Conservation (phyloP, 2,113 vertebrate genomes). For the Capreolus pygargus region DNA sequence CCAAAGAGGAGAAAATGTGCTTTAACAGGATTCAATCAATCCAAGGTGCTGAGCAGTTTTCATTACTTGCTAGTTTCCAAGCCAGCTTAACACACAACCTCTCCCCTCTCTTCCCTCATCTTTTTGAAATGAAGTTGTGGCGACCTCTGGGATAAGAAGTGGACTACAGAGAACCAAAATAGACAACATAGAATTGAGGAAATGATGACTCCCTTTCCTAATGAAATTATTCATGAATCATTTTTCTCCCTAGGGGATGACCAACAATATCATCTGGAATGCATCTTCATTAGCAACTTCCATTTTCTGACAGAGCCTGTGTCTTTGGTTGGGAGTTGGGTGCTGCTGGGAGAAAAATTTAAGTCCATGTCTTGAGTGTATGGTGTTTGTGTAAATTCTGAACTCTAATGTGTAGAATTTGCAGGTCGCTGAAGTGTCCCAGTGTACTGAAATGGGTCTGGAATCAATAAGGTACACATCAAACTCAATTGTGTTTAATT, state of each 20-base stretch:
- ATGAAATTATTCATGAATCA: conserved; percentile 6
- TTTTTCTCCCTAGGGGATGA: neutral
- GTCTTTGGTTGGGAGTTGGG: conserved; percentile 17
- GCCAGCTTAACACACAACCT: neutral
- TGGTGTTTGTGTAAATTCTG: conserved; percentile 58
- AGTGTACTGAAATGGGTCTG: conserved; percentile 74
- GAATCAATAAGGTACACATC: conserved; percentile 76
- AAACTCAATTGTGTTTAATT: conserved; percentile 77
- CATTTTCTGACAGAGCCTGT: conserved; percentile 20
- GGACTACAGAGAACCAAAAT: conserved; percentile 14
- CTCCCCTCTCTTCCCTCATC: neutral
- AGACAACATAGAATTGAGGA: neutral
- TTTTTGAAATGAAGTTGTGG: neutral
- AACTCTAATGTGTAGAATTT: conserved; percentile 70
- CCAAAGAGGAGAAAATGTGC: neutral
- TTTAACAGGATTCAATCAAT: neutral
- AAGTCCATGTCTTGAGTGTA: conserved; percentile 2
- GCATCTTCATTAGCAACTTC: conserved; percentile 1
- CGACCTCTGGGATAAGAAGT: neutral
- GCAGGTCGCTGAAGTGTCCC: conserved; percentile 71
- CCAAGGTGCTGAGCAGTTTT: neutral
- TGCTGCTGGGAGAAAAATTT: neutral
- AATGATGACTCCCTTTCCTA: conserved; percentile 28
- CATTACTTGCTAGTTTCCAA: neutral
- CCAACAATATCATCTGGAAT: conserved; percentile 46